Evolutionary conservation across 2,113 vertebrate species (phyloP).

Genomic region (Oncorhynchus nerka): DNA sequence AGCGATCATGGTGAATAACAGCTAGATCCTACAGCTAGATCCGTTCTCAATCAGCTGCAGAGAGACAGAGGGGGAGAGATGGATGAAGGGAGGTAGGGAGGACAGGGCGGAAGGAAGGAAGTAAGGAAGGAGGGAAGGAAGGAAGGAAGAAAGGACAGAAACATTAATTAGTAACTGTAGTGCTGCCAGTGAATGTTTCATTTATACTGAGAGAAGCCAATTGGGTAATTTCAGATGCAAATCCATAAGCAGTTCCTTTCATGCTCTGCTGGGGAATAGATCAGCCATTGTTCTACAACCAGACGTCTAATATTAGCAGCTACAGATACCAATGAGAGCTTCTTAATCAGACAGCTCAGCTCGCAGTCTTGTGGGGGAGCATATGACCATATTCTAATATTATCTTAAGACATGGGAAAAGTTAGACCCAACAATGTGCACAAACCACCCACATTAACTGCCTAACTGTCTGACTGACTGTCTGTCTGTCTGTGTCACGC

Average conservation of each 20-base stretch:
- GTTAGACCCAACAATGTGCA: not conserved
- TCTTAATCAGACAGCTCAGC: no score
- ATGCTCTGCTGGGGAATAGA: slow-evolving; percentile 24
- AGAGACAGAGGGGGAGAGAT: slow-evolving; percentile 13
- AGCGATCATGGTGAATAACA: slow-evolving; percentile 80
- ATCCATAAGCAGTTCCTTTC: slow-evolving; percentile 22
- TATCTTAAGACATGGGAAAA: not conserved
- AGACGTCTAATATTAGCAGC: slow-evolving; percentile 11
- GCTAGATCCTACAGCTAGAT: slow-evolving; percentile 29
- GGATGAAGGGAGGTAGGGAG: slow-evolving; percentile 4
- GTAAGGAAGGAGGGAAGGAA: not conserved
- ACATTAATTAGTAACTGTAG: slow-evolving; percentile 14
- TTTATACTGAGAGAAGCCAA: slow-evolving; percentile 23
- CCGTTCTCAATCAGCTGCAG: slow-evolving; percentile 71
- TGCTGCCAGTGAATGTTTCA: slow-evolving; percentile 19
- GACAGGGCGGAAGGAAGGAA: not conserved
- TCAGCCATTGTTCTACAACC: not conserved
- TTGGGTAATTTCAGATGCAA: slow-evolving; percentile 29
- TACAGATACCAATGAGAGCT: not conserved
- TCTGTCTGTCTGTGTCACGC: no score
- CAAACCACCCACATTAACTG: no score
- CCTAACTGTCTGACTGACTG: no score
- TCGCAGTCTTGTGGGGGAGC: no score
- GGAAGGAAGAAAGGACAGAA: slow-evolving; percentile 2
- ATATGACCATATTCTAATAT: not conserved